phyloP scores from a whole-genome alignment of 2,113 vertebrate species.

The Hippotragus niger region DNA sequence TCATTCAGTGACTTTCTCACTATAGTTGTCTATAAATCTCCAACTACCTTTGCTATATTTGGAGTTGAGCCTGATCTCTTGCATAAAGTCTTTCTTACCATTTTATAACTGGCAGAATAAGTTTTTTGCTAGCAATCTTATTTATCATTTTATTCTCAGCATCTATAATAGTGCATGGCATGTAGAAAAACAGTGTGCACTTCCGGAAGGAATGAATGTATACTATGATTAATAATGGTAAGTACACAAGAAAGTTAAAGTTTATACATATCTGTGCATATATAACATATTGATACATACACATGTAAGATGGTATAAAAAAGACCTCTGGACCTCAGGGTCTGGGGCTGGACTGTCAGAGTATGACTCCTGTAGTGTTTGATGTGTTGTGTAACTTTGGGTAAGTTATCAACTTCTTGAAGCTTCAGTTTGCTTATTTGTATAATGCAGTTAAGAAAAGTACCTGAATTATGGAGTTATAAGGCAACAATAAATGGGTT shows the following conservation, averaged over 20 bases:
- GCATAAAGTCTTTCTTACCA: not conserved
- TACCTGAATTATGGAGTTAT: not conserved
- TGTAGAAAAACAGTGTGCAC: not conserved
- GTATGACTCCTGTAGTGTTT: not conserved
- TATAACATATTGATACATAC: not conserved
- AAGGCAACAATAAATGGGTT: not conserved
- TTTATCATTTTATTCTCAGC: not conserved
- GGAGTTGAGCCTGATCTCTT: not conserved
- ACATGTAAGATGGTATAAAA: not conserved
- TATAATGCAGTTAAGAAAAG: not conserved
- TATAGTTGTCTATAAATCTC: not conserved
- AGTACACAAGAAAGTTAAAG: not conserved
- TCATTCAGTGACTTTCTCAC: not conserved
- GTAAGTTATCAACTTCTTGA: not conserved
- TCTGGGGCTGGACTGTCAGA: not conserved
- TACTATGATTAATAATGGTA: not conserved
- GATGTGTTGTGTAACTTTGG: not conserved
- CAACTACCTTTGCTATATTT: not conserved
- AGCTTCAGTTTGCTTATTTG: not conserved
- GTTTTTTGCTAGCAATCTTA: not conserved
- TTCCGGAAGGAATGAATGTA: not conserved
- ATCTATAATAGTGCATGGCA: not conserved
- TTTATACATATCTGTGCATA: not conserved
- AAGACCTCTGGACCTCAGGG: not conserved
- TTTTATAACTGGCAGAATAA: not conserved